Conservation (phyloP, 2,797 vertebrate species). For the Apogon talboti region DNA sequence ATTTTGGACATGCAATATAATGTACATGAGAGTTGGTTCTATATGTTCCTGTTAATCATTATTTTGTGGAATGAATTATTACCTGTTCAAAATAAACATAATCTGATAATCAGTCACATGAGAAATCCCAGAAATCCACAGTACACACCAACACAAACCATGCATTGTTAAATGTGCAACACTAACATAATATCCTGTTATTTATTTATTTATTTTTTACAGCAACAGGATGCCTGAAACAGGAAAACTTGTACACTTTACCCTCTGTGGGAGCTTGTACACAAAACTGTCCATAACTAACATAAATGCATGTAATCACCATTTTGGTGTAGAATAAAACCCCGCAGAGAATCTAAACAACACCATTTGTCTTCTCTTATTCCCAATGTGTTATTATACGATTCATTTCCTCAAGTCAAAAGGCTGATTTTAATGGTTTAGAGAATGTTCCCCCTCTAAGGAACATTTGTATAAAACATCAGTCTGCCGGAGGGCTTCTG, state of each 20-base stretch:
- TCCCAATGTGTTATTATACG: too few species aligned
- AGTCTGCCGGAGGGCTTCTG: background rate
- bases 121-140: background rate
- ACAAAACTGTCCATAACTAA: too few species aligned
- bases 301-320: too few species aligned
- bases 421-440: background rate
- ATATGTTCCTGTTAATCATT: too few species aligned
- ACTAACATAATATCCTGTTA: conserved; percentile 23
- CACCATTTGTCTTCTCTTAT: too few species aligned
- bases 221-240: conserved; percentile 52
- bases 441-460: background rate
- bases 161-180: background rate
- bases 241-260: conserved; percentile 33
- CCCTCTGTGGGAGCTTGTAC: background rate
- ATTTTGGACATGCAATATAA: too few species aligned
- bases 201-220: conserved; percentile 1
- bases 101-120: background rate
- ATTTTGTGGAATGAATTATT: too few species aligned
- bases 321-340: too few species aligned
- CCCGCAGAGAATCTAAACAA: too few species aligned
- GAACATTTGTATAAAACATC: conserved; percentile 8
- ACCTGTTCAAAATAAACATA: too few species aligned
- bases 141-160: background rate
- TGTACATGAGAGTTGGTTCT: too few species aligned
- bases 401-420: too few species aligned